Evolutionary conservation across 2,888 invertebrate species (phyloP).

Genomic region (Drosophila nr. perissopoda): DNA sequence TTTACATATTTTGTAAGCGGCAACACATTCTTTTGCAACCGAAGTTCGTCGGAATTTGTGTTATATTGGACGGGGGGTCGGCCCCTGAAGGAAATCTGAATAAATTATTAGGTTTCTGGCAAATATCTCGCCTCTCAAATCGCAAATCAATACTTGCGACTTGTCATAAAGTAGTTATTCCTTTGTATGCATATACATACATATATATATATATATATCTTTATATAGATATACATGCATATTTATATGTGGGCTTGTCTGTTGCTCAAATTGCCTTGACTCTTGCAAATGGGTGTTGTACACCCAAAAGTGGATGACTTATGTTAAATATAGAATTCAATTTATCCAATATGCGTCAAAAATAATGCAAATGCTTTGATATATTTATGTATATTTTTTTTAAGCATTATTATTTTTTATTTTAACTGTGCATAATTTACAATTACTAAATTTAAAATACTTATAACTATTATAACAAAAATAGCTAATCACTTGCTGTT

Average conservation of each 20-base stretch:
- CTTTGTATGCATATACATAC: neutral
- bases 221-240: neutral
- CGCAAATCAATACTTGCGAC: conserved; percentile 14
- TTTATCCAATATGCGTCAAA: neutral
- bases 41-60: neutral
- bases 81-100: conserved; percentile 51
- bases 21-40: conserved; percentile 28
- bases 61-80: neutral
- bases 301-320: neutral
- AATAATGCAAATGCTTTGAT: neutral
- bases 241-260: conserved; percentile 30
- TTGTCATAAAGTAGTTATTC: conserved; percentile 1
- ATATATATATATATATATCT: conserved; percentile 5
- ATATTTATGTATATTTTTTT: too few relatives aligned
- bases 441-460: neutral
- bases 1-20: conserved; percentile 23
- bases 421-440: neutral
- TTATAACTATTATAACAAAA: neutral
- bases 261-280: conserved; percentile 37
- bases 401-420: neutral
- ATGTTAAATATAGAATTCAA: neutral
- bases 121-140: conserved; percentile 50
- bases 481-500: neutral
- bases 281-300: conserved; percentile 24
- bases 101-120: conserved; percentile 53